These are phyloP conservation scores for Rhagoletis pomonella DNA, from an alignment of 1,140 invertebrate species.

Conservation along the genomic window DNA sequence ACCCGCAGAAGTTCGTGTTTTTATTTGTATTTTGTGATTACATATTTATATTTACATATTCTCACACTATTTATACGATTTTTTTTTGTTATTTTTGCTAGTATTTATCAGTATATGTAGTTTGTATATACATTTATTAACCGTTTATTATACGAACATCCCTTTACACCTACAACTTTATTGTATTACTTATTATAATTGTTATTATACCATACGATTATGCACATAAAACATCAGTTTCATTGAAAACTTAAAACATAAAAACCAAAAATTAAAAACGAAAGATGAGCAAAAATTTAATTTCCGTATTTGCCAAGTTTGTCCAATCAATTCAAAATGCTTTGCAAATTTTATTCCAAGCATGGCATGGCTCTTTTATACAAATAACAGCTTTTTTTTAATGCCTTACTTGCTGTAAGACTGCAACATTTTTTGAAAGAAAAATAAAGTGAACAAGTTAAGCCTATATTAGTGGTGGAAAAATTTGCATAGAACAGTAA, in stretches of 20 bases:
- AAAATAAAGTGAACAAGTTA: neutral
- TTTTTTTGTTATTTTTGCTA: neutral
- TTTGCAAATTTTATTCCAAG: neutral
- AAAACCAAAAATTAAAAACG: neutral
- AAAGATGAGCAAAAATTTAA: neutral
- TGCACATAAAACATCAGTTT: neutral
- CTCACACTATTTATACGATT: neutral
- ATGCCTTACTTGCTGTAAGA: neutral
- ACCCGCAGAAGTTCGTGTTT: too few relatives aligned
- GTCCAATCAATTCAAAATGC: neutral
- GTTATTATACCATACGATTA: neutral
- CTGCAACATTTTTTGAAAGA: neutral
- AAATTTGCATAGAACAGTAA: neutral
- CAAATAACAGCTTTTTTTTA: neutral
- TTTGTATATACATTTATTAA: conserved; percentile 1
- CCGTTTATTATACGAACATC: too few relatives aligned
- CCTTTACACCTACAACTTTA: too few relatives aligned
- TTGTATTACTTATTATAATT: neutral
- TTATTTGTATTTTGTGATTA: neutral
- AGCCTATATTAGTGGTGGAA: neutral
- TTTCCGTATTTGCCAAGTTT: conserved; percentile 5
- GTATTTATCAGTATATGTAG: neutral
- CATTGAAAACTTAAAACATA: neutral
- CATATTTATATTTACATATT: neutral
- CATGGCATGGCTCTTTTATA: neutral